phyloP scores from a whole-genome alignment of 2,113 vertebrate species.

The Myrmophylax atrothorax region DNA sequence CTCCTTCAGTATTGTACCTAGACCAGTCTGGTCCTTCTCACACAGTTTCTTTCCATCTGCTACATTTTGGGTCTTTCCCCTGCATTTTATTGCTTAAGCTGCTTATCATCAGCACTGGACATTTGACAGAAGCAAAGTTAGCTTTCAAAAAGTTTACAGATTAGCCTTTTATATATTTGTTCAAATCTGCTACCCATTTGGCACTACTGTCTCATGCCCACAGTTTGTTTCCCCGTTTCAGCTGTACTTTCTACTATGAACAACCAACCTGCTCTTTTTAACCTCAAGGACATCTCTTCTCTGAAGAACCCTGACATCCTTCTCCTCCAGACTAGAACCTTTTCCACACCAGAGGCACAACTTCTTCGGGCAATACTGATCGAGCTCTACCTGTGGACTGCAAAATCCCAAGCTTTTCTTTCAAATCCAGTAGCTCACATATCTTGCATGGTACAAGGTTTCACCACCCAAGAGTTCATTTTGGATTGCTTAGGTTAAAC shows the following conservation, averaged over 20 bases:
- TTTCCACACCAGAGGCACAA: neutral
- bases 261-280: neutral
- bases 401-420: neutral
- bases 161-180: neutral
- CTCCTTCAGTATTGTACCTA: constrained; percentile 27
- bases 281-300: neutral
- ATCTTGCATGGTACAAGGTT: neutral
- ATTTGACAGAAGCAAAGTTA: neutral
- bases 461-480: neutral
- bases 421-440: neutral
- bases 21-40: neutral
- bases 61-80: neutral
- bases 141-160: neutral
- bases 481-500: neutral
- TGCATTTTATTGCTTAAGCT: neutral
- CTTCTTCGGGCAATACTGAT: neutral
- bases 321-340: neutral
- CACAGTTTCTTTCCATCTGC: neutral
- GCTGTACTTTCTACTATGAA: neutral
- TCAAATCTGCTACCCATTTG: neutral
- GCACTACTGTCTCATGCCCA: neutral
- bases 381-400: neutral
- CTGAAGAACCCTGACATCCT: neutral
- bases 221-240: neutral
- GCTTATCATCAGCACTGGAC: neutral